Conservation (phyloP, 2,797 vertebrate genomes). For the Pseudopleuronectes americanus region DNA sequence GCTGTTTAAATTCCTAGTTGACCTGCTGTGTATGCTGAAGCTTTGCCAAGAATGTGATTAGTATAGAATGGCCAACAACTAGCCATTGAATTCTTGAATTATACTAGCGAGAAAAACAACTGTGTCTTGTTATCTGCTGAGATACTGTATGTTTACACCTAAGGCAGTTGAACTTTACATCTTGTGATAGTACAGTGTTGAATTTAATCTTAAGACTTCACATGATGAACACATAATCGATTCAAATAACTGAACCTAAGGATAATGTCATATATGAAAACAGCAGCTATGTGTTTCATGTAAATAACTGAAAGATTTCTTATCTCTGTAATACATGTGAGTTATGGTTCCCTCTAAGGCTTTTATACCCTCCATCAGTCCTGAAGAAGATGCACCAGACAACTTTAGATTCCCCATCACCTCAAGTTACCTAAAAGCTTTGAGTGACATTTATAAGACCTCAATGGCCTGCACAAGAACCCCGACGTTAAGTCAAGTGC, state of each 20-base stretch:
- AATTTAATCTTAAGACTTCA: slow-evolving; percentile 1
- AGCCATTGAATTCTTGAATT: not conserved
- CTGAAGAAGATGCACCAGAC: slow-evolving; percentile 31
- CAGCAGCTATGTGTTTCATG: not conserved
- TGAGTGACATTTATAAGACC: slow-evolving; percentile 71
- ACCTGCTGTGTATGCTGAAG: slow-evolving; percentile 30
- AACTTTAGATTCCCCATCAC: slow-evolving; percentile 44
- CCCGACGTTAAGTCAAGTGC: slow-evolving; percentile 48
- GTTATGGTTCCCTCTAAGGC: slow-evolving; percentile 32
- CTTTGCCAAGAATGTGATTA: slow-evolving; percentile 39
- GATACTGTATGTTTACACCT: slow-evolving; percentile 12
- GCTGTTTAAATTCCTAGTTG: slow-evolving; percentile 56
- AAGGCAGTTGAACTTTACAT: not conserved
- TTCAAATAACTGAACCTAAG: not conserved
- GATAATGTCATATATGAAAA: not conserved
- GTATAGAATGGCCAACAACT: slow-evolving; percentile 2
- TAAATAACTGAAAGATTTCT: slow-evolving; percentile 21
- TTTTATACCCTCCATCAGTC: slow-evolving; percentile 30
- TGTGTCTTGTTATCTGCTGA: slow-evolving; percentile 1
- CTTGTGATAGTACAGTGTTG: not conserved
- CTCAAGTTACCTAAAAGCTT: slow-evolving; percentile 52
- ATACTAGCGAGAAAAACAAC: too few relatives aligned
- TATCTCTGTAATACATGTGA: slow-evolving; percentile 37
- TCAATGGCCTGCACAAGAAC: slow-evolving; percentile 48
- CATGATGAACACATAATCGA: not conserved